phyloP scores from a whole-genome alignment of 1,140 invertebrate genomes.

The Meteorus sp. region DNA sequence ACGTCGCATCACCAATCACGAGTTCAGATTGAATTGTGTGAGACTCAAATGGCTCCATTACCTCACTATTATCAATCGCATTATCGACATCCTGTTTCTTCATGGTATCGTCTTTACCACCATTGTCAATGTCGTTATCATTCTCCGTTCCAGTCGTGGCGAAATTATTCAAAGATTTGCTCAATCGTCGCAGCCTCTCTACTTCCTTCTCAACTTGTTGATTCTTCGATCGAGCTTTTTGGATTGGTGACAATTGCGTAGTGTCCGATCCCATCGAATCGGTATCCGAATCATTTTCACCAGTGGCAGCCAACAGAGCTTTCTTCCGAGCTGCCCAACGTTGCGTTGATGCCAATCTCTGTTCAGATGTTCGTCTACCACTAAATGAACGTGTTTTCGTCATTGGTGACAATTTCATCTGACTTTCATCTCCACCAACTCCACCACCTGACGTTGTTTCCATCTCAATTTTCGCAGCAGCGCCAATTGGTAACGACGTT shows the following conservation, averaged over 20 bases:
- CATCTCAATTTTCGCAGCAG: not conserved
- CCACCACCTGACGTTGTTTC: slow-evolving; percentile 18
- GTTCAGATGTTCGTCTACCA: slow-evolving; percentile 38
- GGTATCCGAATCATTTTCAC: slow-evolving; percentile 48
- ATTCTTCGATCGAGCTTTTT: slow-evolving; percentile 50
- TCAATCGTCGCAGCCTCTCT: slow-evolving; percentile 38
- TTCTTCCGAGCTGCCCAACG: slow-evolving; percentile 55
- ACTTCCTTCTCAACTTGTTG: no score
- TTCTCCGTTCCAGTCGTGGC: slow-evolving; percentile 34
- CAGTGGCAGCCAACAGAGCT: slow-evolving; percentile 48
- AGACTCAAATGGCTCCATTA: slow-evolving; percentile 3
- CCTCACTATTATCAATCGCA: no score
- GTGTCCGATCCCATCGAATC: slow-evolving; percentile 47
- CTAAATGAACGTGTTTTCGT: slow-evolving; percentile 23
- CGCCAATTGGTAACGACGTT: slow-evolving; percentile 4
- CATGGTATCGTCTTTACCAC: not conserved
- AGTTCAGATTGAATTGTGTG: slow-evolving; percentile 42
- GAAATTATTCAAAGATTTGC: slow-evolving; percentile 34
- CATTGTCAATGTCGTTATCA: slow-evolving; percentile 14
- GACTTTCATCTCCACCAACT: slow-evolving; percentile 5
- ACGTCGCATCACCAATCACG: slow-evolving; percentile 45
- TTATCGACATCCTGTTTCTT: no score
- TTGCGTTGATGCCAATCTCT: slow-evolving; percentile 48
- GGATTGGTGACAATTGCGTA: slow-evolving; percentile 49
- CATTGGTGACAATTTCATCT: slow-evolving; percentile 11